Conservation (phyloP, 1,140 invertebrate genomes). For the Drosophila prosaltans region DNA sequence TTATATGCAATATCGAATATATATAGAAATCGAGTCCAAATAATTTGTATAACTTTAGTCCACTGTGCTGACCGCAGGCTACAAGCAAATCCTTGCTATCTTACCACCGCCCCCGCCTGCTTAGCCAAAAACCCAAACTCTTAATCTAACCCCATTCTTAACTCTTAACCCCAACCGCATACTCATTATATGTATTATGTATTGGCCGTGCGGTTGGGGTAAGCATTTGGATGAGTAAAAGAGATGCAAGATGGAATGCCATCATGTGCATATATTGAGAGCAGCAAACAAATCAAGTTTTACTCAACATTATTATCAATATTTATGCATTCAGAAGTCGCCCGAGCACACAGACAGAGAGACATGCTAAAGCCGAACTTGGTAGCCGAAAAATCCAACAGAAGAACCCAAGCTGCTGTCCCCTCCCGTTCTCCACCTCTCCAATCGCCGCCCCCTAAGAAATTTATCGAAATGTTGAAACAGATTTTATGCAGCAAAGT, state of each 20-base stretch:
- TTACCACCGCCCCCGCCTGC: not conserved
- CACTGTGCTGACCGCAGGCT: slow-evolving; percentile 7
- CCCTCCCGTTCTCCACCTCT: slow-evolving; percentile 19
- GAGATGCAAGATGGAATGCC: slow-evolving; percentile 18
- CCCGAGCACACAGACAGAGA: slow-evolving; percentile 37
- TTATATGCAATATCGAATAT: no score
- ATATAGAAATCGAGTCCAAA: no score
- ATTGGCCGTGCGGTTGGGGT: slow-evolving; percentile 48
- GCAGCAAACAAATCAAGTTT: slow-evolving; percentile 81
- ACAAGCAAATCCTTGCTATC: slow-evolving; percentile 7
- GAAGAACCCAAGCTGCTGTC: slow-evolving; percentile 1
- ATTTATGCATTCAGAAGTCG: slow-evolving; percentile 82
- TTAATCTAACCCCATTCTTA: slow-evolving; percentile 21
- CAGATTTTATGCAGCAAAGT: slow-evolving; percentile 77
- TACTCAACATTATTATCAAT: slow-evolving; percentile 82
- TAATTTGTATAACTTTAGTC: not conserved
- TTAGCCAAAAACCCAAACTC: slow-evolving; percentile 28
- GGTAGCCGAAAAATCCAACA: slow-evolving; percentile 33
- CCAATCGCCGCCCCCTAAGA: slow-evolving; percentile 62
- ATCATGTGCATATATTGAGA: slow-evolving; percentile 50
- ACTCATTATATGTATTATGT: slow-evolving; percentile 78
- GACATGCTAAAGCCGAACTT: slow-evolving; percentile 61
- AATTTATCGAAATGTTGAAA: slow-evolving; percentile 82
- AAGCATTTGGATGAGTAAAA: slow-evolving; percentile 14
- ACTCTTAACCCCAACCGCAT: slow-evolving; percentile 60